A percentile compares a stretch with the other conserved stretches of the same genome.
Evolutionary conservation across 2,888 invertebrate genomes (phyloP).

Genomic region (Endotricha flammealis): DNA sequence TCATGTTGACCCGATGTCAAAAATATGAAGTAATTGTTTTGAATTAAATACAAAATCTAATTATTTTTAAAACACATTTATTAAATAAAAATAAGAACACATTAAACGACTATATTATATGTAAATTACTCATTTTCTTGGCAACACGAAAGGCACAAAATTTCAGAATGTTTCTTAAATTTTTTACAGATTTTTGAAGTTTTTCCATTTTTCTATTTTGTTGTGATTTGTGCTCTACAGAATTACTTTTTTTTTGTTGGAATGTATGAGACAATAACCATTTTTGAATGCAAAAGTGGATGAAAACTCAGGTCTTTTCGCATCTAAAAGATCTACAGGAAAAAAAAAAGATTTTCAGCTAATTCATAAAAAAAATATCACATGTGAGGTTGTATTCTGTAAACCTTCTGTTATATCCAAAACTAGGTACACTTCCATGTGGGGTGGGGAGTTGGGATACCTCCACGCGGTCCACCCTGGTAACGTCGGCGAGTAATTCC

Average conservation of each 20-base stretch:
- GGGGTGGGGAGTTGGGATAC: too few relatives aligned
- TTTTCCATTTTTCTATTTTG: slow-evolving; percentile 3
- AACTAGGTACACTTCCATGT: too few relatives aligned
- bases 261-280: too few relatives aligned
- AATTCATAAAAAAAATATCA: too few relatives aligned
- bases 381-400: too few relatives aligned
- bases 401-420: too few relatives aligned
- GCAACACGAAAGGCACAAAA: background rate
- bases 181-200: background rate
- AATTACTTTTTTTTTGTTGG: slow-evolving; percentile 10
- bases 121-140: background rate
- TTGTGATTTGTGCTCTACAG: slow-evolving; percentile 6
- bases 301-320: too few relatives aligned
- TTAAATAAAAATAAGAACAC: background rate
- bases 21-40: background rate
- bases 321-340: too few relatives aligned
- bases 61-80: background rate
- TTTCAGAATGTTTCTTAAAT: background rate
- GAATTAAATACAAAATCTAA: background rate
- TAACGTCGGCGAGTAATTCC: too few relatives aligned
- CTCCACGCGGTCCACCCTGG: too few relatives aligned
- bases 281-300: too few relatives aligned
- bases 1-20: background rate
- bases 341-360: too few relatives aligned
- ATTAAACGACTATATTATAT: background rate